Evolutionary conservation across 2,888 invertebrate species (phyloP), one percentile per base, ranked within the genome.

Genomic region (Lottia gigantea): DNA sequence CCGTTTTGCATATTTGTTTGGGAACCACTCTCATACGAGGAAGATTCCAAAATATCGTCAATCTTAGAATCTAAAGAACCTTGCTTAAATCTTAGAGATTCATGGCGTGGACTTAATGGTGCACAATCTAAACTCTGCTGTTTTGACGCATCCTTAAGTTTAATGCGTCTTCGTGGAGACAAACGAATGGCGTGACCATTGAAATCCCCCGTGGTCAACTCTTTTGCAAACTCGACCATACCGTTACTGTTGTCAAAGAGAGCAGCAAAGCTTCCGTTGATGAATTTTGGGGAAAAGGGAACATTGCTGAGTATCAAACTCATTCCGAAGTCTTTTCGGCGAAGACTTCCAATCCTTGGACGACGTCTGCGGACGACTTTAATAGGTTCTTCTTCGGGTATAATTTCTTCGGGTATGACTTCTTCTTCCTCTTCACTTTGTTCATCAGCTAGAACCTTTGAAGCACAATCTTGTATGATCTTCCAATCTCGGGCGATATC

Each of bases 201-300:
- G 67, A 80, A 78, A 66, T 85, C 85, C n/a, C 78, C 77, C n/a
- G 75, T 80, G 1, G 80, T 80, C 31, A 85, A 78, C 68, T 83
- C 78, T 69, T 83, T 80, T 2, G 84, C 84, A 67, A 79, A 86
- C 69, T 85, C 84, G 3, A 80, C 78, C 67, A 85, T 82, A 61
- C 77, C 75, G 70, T 77, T 80, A 45, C 71, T 74, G 69, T 78
- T 82, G 67, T 88, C 88, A 75, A 87, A 88, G 55, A 88, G 77
- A 1, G 88, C 88, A 2, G 87, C 88, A 70, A 87, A 88, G 71
- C 87, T 88, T 15, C 88, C 88, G 74, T 88, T 88, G 68, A 89
- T 95, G 67, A 98, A 94, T 90, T 97, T 98, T 0, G 98, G 98
- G 7, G 96, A 96, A 94, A 95, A 95, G 0, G 97, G 97, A 2